Evolutionary conservation across 2,797 vertebrate genomes (phyloP), one percentile per base, ranked within the genome.

Genomic region (Chaetophractus vellerosus): DNA sequence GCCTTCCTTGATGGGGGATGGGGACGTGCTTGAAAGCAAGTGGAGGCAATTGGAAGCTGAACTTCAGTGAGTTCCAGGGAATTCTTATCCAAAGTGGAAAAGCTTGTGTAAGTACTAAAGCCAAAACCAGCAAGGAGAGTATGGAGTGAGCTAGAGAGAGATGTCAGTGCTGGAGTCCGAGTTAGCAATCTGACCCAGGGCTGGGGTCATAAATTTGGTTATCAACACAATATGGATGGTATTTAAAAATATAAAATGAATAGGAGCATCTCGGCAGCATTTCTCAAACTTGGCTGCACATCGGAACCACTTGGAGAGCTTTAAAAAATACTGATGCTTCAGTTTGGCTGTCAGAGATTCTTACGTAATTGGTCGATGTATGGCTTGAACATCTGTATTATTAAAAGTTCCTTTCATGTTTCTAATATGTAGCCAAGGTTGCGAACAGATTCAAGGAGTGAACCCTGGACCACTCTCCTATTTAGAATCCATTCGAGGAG

Each of bases 361-460:
- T 55, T 72, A 26, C 8, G 14, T 78, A 63, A 78, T 78, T 75
- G 33, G 68, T 41, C 50, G 63, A 88, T 45, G 33, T 64, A 68
- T 4, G 38, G 26, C 19, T 83, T 50, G 31, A 79, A 2, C n/a
- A 55, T 71, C 4, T 11, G 2, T 6, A 23, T 33, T 91, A 84
- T 84, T 91, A 72, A 91, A 94, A 93, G 31, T 6, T 52, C 23
- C 59, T 26, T 69, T 24, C 15, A 7, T 55, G 18, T 75, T 91
- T 90, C 59, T 80, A 80, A 55, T 57, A 80, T 36, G 14, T 11
- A 36, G 12, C 18, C 38, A 84, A 88, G 31, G 9, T 10, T 87
- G 6, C 68, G 36, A 93, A 93, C 59, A 84, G 23, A n/a, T 59
- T 90, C 36, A 31, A 33, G 0, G 31, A 24, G 14, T 38, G 33